Evolutionary conservation across 2,113 vertebrate genomes (phyloP).

Genomic region (Asarcornis scutulata): DNA sequence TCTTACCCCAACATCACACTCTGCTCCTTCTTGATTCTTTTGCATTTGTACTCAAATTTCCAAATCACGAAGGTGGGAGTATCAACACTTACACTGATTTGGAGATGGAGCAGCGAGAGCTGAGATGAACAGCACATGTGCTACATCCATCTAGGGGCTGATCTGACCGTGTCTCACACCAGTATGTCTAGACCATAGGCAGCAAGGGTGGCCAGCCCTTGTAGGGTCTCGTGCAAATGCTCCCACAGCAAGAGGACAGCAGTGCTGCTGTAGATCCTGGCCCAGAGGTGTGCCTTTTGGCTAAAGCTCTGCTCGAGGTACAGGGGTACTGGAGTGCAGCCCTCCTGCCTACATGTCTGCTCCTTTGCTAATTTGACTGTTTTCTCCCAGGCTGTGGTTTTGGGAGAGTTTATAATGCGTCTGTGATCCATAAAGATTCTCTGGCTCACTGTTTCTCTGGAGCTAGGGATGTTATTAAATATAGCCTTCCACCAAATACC

Average conservation of each 20-base stretch:
- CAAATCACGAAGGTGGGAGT: not conserved
- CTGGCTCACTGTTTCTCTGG: not conserved
- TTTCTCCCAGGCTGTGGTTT: not conserved
- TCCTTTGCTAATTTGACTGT: not conserved
- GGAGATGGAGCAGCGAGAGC: not conserved
- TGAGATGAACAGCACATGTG: rapidly evolving
- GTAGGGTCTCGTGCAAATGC: not conserved
- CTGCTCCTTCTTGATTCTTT: not conserved
- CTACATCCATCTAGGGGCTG: not conserved
- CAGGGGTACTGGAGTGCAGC: not conserved
- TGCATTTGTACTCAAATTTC: not conserved
- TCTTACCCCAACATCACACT: not conserved
- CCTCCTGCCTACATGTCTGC: not conserved
- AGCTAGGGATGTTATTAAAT: constrained; percentile 16
- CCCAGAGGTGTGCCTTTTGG: not conserved
- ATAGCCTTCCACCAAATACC: constrained; percentile 9
- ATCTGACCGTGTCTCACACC: rapidly evolving
- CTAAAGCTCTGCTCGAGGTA: not conserved
- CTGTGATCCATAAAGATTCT: not conserved
- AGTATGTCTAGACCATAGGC: not conserved
- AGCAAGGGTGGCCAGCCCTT: not conserved
- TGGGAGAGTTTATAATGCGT: not conserved
- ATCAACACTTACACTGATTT: not conserved
- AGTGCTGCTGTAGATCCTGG: not conserved
- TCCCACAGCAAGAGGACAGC: not conserved